Evolutionary conservation across 2,797 vertebrate species (phyloP).

Genomic region (Alcedo quadribrachys): DNA sequence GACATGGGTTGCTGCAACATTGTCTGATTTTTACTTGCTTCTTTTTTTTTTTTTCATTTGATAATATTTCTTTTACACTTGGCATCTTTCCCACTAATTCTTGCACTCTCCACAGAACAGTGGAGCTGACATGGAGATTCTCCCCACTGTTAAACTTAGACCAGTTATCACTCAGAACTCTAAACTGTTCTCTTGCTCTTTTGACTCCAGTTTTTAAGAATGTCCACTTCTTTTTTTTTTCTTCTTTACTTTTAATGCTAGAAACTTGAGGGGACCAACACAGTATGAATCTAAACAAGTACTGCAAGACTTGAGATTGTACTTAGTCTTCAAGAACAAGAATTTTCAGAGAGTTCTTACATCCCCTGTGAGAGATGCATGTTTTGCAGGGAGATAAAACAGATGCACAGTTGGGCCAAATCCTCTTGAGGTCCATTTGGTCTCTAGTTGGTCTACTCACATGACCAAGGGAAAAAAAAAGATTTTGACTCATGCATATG

Average conservation of each 20-base stretch:
- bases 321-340: not conserved
- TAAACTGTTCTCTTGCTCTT: not conserved
- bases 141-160: not conserved
- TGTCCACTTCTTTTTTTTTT: not conserved
- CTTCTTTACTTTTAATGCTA: not conserved
- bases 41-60: not conserved
- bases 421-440: not conserved
- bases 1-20: not conserved
- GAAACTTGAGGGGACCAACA: not conserved
- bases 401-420: not conserved
- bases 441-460: not conserved
- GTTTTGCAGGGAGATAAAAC: not conserved
- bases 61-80: not conserved
- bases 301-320: not conserved
- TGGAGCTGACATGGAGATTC: not conserved
- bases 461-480: not conserved
- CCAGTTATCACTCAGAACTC: not conserved
- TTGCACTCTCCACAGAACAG: not conserved
- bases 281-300: not conserved
- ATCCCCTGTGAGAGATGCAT: not conserved
- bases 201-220: not conserved
- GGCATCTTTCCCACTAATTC: not conserved
- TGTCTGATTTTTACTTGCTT: not conserved
- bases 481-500: not conserved
- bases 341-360: not conserved